A percentile compares a stretch with the other conserved stretches of the same genome.
phyloP scores from a whole-genome alignment of 1,140 invertebrate genomes.

The Micrasema minimum region DNA sequence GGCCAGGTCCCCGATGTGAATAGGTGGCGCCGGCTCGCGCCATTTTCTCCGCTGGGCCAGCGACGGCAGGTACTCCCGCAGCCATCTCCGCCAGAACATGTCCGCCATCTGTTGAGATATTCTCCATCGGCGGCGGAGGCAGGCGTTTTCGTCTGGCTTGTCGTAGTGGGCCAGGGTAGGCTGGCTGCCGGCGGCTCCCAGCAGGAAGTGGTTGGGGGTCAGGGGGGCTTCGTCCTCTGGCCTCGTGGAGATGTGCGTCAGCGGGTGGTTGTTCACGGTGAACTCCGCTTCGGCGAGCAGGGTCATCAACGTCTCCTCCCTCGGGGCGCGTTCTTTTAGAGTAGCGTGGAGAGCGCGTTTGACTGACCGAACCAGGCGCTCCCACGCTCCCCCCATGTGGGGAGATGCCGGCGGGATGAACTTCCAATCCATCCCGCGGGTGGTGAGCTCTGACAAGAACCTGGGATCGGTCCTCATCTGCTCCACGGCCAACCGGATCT shows the following conservation, averaged over 20 bases:
- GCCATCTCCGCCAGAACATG: conserved; percentile 53
- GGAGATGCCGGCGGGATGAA: conserved; percentile 59
- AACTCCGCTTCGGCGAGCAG: conserved; percentile 55
- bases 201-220: conserved; percentile 57
- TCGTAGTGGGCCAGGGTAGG: conserved; percentile 37
- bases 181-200: conserved; percentile 50
- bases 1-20: too few relatives aligned
- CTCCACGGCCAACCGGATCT: conserved; percentile 52
- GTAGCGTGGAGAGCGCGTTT: conserved; percentile 54
- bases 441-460: conserved; percentile 22
- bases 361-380: conserved; percentile 57
- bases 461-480: conserved; percentile 52
- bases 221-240: conserved; percentile 52
- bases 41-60: too few relatives aligned
- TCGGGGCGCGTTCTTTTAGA: conserved; percentile 44
- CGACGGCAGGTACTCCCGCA: too few relatives aligned
- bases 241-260: conserved; percentile 57
- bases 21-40: too few relatives aligned
- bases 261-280: conserved; percentile 55
- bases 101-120: conserved; percentile 50
- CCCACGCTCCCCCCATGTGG: conserved; percentile 61
- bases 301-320: conserved; percentile 52
- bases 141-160: conserved; percentile 21
- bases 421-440: conserved; percentile 53
- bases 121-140: conserved; percentile 44